phyloP scores from a whole-genome alignment of 2,797 vertebrate genomes.

The Poeciliopsis paucimaculata region DNA sequence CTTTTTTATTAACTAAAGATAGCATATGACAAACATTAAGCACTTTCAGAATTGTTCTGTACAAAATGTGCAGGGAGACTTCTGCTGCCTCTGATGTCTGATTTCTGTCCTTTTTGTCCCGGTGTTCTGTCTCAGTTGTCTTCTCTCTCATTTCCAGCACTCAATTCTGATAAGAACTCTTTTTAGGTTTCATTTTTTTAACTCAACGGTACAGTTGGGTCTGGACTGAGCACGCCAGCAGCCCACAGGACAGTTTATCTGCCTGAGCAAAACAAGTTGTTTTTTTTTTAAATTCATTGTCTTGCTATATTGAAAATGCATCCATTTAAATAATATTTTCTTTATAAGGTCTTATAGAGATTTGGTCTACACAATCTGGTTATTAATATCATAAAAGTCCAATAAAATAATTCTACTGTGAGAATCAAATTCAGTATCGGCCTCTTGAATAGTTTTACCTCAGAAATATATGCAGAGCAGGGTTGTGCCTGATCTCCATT shows the following conservation, averaged over 20 bases:
- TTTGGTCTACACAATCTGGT: background rate
- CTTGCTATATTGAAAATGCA: too few species aligned
- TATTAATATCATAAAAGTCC: background rate
- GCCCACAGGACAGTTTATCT: too few species aligned
- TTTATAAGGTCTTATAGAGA: background rate
- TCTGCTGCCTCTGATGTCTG: background rate
- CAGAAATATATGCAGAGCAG: background rate
- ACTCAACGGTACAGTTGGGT: too few species aligned
- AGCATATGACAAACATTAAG: background rate
- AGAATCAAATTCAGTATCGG: background rate
- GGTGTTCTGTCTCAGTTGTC: background rate
- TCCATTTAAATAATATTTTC: background rate
- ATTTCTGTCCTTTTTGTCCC: background rate
- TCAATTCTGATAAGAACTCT: background rate
- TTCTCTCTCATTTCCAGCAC: background rate
- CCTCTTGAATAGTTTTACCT: background rate
- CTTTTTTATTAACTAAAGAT: background rate
- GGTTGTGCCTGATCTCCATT: background rate
- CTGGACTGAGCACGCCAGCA: too few species aligned
- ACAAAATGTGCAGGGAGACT: background rate
- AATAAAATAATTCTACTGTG: background rate
- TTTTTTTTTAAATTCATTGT: too few species aligned
- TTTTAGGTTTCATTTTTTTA: background rate
- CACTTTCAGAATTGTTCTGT: background rate
- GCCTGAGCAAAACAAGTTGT: too few species aligned